Percentiles rank a stretch among this genome's conserved stretches.
phyloP scores from a whole-genome alignment of 2,797 vertebrate genomes.

The Amblyraja radiata region DNA sequence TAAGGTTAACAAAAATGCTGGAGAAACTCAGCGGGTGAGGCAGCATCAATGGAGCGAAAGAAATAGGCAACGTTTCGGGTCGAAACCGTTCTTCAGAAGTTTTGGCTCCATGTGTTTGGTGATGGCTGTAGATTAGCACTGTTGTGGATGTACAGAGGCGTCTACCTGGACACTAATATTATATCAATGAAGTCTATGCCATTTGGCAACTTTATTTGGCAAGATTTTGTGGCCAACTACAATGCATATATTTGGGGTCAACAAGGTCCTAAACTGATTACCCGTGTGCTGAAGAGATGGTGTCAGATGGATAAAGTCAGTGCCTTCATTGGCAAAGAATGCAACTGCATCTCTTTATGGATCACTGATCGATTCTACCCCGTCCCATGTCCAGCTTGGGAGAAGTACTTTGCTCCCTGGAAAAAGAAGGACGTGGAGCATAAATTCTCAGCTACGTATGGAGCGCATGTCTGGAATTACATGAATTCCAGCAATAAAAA shows the following conservation, averaged over 20 bases:
- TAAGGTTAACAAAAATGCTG: no score
- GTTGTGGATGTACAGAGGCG: constrained; percentile 63
- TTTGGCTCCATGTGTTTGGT: constrained; percentile 57
- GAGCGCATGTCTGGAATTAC: constrained; percentile 63
- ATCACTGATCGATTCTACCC: constrained; percentile 63
- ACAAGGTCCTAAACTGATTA: constrained; percentile 59
- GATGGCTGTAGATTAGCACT: constrained; percentile 57
- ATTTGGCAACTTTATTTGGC: constrained; percentile 52
- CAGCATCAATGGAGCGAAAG: no score
- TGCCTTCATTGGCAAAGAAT: constrained; percentile 51
- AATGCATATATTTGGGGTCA: constrained; percentile 34
- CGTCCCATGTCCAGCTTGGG: constrained; percentile 52
- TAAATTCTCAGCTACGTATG: constrained; percentile 55
- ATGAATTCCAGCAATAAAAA: constrained; percentile 53
- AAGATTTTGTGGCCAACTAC: no score
- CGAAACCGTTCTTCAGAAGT: no score
- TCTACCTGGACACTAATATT: constrained; percentile 40
- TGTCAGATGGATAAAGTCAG: constrained; percentile 54
- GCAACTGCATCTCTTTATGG: constrained; percentile 57
- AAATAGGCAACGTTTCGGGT: no score
- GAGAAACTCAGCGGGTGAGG: no score
- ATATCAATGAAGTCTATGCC: constrained; percentile 61
- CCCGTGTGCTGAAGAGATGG: constrained; percentile 52
- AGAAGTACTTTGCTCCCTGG: constrained; percentile 58
- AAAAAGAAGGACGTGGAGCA: constrained; percentile 44